Conservation (phyloP, 1,140 invertebrate species). For the Idris sp. region DNA sequence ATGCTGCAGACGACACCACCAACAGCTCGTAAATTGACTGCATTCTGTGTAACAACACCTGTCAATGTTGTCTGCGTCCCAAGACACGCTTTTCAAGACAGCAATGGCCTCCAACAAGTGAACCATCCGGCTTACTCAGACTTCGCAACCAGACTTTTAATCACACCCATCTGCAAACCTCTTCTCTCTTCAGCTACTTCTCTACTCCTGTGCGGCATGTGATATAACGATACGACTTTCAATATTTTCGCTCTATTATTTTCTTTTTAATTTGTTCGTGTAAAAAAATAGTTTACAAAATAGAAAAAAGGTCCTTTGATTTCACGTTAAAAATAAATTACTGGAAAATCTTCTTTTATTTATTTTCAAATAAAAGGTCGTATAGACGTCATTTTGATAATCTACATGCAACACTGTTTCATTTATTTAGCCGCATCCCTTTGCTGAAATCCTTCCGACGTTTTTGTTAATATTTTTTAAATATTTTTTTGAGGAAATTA, state of each 20-base stretch:
- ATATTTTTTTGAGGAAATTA: too few species aligned
- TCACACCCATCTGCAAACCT: slow-evolving; percentile 46
- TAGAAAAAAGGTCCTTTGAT: slow-evolving; percentile 3
- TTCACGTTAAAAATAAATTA: slow-evolving; percentile 42
- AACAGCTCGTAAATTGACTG: slow-evolving; percentile 45
- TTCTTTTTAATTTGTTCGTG: slow-evolving; percentile 34
- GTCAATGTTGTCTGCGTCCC: slow-evolving; percentile 38
- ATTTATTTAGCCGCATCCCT: slow-evolving; percentile 24
- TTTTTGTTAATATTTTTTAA: too few species aligned
- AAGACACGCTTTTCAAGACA: slow-evolving; percentile 10
- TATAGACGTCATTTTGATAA: slow-evolving; percentile 74
- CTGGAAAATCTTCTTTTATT: slow-evolving; percentile 68
- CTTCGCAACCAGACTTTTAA: slow-evolving; percentile 37
- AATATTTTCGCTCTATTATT: slow-evolving; percentile 6
- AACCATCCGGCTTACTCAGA: slow-evolving; percentile 25
- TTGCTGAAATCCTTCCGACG: not conserved
- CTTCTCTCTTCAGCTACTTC: slow-evolving; percentile 23
- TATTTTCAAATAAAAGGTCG: slow-evolving; percentile 77
- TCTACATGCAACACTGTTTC: slow-evolving; percentile 28
- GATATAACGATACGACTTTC: slow-evolving; percentile 65
- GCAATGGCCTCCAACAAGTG: slow-evolving; percentile 16
- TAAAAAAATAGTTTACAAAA: too few species aligned
- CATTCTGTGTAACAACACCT: slow-evolving; percentile 39
- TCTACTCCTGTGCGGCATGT: slow-evolving; percentile 68
- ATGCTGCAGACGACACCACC: slow-evolving; percentile 32